These are phyloP conservation scores for Rhaphigaster nebulosa DNA, from an alignment of 2,888 invertebrate genomes.

Conservation along the genomic window DNA sequence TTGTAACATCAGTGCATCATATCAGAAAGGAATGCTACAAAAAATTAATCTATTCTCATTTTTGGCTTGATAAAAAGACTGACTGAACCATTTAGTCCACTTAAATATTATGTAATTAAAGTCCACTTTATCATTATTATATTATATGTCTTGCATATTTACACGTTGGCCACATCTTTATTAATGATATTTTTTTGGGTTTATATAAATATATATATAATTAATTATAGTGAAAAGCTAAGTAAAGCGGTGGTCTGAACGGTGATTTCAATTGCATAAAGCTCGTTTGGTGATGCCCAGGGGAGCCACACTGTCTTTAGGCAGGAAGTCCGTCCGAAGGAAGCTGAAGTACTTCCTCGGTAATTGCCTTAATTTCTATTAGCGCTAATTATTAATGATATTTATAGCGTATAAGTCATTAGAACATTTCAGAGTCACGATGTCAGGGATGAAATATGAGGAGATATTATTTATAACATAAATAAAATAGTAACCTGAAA, in stretches of 20 bases:
- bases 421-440: neutral
- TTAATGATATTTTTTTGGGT: no score
- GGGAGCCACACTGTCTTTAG: neutral
- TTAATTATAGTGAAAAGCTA: neutral
- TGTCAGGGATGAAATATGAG: neutral
- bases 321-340: neutral
- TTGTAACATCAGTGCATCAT: no score
- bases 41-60: no score
- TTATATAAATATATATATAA: neutral
- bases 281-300: neutral
- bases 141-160: no score
- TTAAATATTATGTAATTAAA: no score
- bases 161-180: no score
- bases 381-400: neutral
- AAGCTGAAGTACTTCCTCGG: neutral
- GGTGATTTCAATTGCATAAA: neutral
- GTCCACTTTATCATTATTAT: no score
- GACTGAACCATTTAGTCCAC: no score
- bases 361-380: slow-evolving; percentile 18
- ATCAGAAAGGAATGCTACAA: no score
- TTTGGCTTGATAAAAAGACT: no score
- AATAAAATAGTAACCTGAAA: no score
- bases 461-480: no score
- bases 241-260: neutral
- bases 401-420: neutral